phyloP scores from a whole-genome alignment of 2,888 invertebrate species.

The Dynastes tityus region DNA sequence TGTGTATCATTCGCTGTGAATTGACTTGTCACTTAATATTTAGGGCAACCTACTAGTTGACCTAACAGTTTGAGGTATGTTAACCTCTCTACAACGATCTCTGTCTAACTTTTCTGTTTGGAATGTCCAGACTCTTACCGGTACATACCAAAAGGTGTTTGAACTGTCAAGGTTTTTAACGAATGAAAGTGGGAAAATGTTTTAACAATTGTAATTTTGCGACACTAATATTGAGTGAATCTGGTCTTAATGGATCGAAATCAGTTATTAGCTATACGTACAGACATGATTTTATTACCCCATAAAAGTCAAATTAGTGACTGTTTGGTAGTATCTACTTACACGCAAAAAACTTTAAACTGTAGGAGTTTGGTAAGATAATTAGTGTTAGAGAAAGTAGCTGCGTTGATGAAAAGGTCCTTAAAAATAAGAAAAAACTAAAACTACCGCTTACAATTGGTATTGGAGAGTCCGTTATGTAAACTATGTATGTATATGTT shows the following conservation, averaged over 20 bases:
- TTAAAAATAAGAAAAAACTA: too few species aligned
- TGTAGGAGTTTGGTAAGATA: too few species aligned
- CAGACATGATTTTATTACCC: too few species aligned
- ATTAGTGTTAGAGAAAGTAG: too few species aligned
- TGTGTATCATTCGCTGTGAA: slow-evolving; percentile 4
- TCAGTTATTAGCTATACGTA: too few species aligned
- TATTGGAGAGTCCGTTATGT: too few species aligned
- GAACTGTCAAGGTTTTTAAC: slow-evolving; percentile 55
- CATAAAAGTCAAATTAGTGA: too few species aligned
- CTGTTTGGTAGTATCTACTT: too few species aligned
- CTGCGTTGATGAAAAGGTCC: too few species aligned
- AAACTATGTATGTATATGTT: too few species aligned
- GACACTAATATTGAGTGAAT: background rate
- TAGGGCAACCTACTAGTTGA: slow-evolving; percentile 43
- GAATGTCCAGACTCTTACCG: slow-evolving; percentile 28
- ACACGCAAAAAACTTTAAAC: too few species aligned
- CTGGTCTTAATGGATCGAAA: background rate
- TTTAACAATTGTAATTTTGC: slow-evolving; percentile 10
- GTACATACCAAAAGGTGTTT: slow-evolving; percentile 50
- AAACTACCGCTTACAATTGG: too few species aligned
- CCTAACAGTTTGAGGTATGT: slow-evolving; percentile 41
- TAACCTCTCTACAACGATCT: slow-evolving; percentile 37
- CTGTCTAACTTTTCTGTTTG: slow-evolving; percentile 26
- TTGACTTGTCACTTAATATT: slow-evolving; percentile 48
- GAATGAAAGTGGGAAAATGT: slow-evolving; percentile 18